Percentiles rank a stretch among this genome's conserved stretches.
Evolutionary conservation across 2,888 invertebrate species (phyloP).

Genomic region (Agrotis segetum): DNA sequence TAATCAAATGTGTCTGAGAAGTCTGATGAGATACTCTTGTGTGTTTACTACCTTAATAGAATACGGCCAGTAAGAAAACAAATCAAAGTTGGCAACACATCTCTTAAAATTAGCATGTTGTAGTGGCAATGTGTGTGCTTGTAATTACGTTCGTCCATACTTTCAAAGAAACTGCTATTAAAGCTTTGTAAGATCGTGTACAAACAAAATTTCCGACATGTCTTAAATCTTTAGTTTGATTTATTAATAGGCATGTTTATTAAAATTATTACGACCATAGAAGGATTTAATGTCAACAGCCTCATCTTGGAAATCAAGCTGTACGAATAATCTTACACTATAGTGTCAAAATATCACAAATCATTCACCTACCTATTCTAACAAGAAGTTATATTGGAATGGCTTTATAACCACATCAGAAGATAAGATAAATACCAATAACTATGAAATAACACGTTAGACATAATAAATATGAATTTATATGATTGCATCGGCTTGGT

Average conservation of each 20-base stretch:
- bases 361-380: constrained; percentile 27
- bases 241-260: constrained; percentile 28
- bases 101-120: constrained; percentile 41
- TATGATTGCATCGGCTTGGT: constrained; percentile 30
- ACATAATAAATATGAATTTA: constrained; percentile 43
- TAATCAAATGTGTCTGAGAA: constrained; percentile 54
- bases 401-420: constrained; percentile 35
- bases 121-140: constrained; percentile 22
- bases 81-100: constrained; percentile 31
- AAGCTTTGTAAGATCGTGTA: neutral
- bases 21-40: constrained; percentile 24
- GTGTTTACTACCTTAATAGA: constrained; percentile 27
- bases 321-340: constrained; percentile 53
- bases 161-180: constrained; percentile 4
- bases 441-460: constrained; percentile 39
- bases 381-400: constrained; percentile 37
- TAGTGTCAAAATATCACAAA: constrained; percentile 43
- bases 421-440: constrained; percentile 44
- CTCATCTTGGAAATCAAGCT: constrained; percentile 24
- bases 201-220: neutral
- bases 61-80: constrained; percentile 39
- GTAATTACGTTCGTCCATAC: constrained; percentile 8
- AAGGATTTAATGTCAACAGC: constrained; percentile 39
- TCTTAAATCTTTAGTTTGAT: constrained; percentile 5
- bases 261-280: constrained; percentile 15